These are phyloP conservation scores for Xylocampa areola DNA, from an alignment of 2,888 invertebrate genomes.

Conservation along the genomic window DNA sequence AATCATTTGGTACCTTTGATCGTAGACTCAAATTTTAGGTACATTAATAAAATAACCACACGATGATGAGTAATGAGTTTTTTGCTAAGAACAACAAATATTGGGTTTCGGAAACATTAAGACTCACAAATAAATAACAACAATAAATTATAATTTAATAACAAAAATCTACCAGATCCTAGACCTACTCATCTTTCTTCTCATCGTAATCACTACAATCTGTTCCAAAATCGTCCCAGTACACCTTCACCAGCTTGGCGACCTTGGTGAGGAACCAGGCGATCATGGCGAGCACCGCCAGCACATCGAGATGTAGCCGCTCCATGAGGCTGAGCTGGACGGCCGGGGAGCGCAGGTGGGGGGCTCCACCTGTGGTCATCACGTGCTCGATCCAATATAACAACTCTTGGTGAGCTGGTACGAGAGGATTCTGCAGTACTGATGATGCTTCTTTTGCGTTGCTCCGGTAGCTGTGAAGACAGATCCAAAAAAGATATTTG, in stretches of 20 bases:
- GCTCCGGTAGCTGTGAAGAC: conserved; percentile 60
- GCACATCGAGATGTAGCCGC: conserved; percentile 66
- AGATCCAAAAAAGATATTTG: too few relatives aligned
- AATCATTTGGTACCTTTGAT: too few relatives aligned
- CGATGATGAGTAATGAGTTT: too few relatives aligned
- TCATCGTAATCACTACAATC: conserved; percentile 46
- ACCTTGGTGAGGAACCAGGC: conserved; percentile 73
- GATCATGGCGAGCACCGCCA: conserved; percentile 57
- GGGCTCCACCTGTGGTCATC: conserved; percentile 61
- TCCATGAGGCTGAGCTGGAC: conserved; percentile 60
- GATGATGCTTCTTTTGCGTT: conserved; percentile 62
- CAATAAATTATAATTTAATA: too few relatives aligned
- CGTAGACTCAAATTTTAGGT: too few relatives aligned
- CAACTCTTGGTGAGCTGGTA: conserved; percentile 63
- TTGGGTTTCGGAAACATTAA: too few relatives aligned
- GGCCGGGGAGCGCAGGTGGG: conserved; percentile 68
- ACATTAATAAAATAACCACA: too few relatives aligned
- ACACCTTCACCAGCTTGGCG: conserved; percentile 64
- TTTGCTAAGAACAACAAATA: too few relatives aligned
- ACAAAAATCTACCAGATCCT: too few relatives aligned
- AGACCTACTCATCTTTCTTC: conserved; percentile 61
- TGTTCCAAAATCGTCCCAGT: conserved; percentile 58
- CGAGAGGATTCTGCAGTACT: conserved; percentile 58
- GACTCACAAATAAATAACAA: too few relatives aligned
- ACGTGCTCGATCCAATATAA: conserved; percentile 68